A percentile compares a stretch with the other conserved stretches of the same genome.
Conservation (phyloP, 2,113 vertebrate genomes). For the Notarius quadriscutis region DNA sequence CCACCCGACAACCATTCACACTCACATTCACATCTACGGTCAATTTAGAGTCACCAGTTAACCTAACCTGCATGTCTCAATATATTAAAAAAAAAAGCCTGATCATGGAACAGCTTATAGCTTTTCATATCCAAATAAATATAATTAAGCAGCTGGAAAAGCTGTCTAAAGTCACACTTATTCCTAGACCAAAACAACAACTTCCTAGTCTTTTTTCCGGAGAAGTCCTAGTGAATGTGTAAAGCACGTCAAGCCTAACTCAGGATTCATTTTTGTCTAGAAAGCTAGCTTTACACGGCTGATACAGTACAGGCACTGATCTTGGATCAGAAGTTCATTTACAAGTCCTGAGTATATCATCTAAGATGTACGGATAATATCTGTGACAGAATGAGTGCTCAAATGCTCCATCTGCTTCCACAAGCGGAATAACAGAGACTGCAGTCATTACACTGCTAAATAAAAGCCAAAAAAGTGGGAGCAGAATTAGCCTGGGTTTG, state of each 20-base stretch:
- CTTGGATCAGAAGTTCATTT: conserved; percentile 18
- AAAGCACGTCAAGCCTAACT: neutral
- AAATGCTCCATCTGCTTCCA: conserved; percentile 12
- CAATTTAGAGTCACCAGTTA: too few species aligned
- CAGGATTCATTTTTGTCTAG: conserved; percentile 17
- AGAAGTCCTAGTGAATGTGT: neutral
- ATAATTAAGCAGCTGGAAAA: neutral
- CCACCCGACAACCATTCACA: too few species aligned
- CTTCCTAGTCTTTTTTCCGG: too few species aligned
- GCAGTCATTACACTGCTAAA: conserved; percentile 52
- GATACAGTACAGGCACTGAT: neutral
- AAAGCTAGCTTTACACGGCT: conserved; percentile 15
- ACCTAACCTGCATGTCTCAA: too few species aligned
- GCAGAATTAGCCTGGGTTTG: conserved; percentile 55
- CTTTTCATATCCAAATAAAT: conserved; percentile 4
- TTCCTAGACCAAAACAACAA: neutral
- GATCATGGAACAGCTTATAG: neutral
- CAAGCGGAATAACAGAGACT: conserved; percentile 36
- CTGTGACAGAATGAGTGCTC: conserved; percentile 19
- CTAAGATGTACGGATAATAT: neutral
- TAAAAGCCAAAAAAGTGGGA: conserved; percentile 60
- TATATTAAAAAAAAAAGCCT: neutral
- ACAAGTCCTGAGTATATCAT: neutral
- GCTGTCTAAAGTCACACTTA: neutral
- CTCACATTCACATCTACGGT: too few species aligned